Evolutionary conservation across 2,113 vertebrate species (phyloP).

Genomic region (Lamprotornis superbus): DNA sequence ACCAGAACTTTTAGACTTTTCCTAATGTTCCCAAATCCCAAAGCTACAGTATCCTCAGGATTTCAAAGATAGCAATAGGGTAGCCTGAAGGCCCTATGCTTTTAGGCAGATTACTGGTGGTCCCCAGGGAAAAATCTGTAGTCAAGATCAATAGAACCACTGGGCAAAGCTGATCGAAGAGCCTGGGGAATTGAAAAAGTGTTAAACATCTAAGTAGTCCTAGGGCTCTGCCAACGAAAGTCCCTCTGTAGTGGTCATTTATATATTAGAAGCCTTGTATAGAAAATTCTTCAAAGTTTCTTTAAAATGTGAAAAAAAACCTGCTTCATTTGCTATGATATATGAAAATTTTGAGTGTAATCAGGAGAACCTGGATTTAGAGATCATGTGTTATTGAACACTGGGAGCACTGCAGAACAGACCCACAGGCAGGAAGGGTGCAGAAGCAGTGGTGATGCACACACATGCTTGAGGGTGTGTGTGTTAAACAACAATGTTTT

Average conservation of each 20-base stretch:
- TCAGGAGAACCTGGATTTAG: neutral
- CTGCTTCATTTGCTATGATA: neutral
- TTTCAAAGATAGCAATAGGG: neutral
- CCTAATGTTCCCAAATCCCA: neutral
- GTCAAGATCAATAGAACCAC: neutral
- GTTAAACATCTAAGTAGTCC: neutral
- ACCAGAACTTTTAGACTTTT: neutral
- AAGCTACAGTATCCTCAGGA: neutral
- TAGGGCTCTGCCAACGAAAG: neutral
- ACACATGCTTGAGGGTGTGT: rapidly evolving
- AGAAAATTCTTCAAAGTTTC: neutral
- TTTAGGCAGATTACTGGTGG: neutral
- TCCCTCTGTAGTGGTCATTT: neutral
- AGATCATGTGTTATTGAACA: neutral
- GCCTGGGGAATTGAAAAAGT: neutral
- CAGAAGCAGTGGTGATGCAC: neutral
- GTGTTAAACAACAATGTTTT: neutral
- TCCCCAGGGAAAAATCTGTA: neutral
- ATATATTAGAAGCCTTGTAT: neutral
- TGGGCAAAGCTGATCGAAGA: neutral
- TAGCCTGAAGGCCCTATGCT: neutral
- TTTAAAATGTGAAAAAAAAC: neutral
- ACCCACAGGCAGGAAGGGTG: neutral
- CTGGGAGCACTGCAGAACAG: neutral
- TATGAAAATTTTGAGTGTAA: neutral